Evolutionary conservation across 2,797 vertebrate genomes (phyloP).

Genomic region (Caiman crocodilus): DNA sequence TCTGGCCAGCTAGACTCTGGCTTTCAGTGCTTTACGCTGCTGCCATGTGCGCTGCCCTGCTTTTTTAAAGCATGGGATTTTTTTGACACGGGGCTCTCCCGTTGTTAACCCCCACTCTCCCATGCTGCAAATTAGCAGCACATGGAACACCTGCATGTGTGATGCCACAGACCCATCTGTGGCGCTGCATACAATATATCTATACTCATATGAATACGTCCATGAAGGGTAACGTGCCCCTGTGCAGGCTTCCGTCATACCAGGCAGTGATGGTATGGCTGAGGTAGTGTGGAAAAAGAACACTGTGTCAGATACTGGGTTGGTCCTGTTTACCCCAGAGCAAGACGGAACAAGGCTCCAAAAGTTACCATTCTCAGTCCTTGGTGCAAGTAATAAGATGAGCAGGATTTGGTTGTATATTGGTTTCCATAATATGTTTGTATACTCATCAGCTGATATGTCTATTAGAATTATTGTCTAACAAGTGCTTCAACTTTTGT

Average conservation of each 20-base stretch:
- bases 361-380: neutral
- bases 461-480: conserved; percentile 23
- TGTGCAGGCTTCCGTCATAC: neutral
- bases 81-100: no score
- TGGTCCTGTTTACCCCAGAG: neutral
- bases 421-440: neutral
- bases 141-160: no score
- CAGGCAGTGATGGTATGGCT: neutral
- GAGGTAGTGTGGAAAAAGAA: neutral
- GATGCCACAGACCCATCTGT: no score
- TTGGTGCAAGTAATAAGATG: neutral
- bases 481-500: conserved; percentile 1
- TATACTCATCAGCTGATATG: conserved; percentile 1
- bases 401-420: conserved; percentile 3
- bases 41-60: no score
- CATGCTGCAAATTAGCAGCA: no score
- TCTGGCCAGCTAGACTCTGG: no score
- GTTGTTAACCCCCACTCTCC: no score
- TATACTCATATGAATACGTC: neutral
- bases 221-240: conserved; percentile 10
- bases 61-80: no score
- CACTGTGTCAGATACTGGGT: neutral
- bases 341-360: neutral
- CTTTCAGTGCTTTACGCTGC: no score
- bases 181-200: no score